Percentiles rank a stretch among this genome's conserved stretches.
These are phyloP conservation scores for Sapajus apella DNA, from an alignment of 2,113 vertebrate species.

Conservation along the genomic window DNA sequence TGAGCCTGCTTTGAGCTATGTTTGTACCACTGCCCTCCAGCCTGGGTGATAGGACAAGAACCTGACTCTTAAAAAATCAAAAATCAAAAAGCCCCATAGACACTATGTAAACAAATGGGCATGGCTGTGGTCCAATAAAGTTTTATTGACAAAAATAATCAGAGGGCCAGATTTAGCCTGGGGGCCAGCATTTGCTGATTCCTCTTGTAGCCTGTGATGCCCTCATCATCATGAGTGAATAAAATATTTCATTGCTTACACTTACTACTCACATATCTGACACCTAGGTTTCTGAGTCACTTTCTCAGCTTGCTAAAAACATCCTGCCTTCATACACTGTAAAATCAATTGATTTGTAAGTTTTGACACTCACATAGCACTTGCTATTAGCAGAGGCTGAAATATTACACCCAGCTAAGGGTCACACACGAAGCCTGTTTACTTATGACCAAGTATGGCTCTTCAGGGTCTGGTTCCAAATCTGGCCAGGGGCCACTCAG, in stretches of 20 bases:
- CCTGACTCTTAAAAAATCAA: too few relatives aligned
- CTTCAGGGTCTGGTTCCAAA: not conserved
- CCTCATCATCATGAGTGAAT: not conserved
- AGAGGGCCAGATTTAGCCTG: too few relatives aligned
- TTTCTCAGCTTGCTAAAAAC: not conserved
- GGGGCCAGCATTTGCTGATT: not conserved
- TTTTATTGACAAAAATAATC: not conserved
- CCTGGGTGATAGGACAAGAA: too few relatives aligned
- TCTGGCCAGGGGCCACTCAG: too few relatives aligned
- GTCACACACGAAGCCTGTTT: not conserved
- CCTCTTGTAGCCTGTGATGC: not conserved
- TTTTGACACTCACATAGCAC: accelerated
- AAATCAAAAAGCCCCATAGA: not conserved
- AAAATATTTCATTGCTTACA: not conserved
- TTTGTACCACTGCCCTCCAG: too few relatives aligned
- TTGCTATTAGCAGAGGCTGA: accelerated
- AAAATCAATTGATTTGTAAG: not conserved
- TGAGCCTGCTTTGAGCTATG: too few relatives aligned
- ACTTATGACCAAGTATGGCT: too few relatives aligned
- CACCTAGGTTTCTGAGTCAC: not conserved
- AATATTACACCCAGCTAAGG: accelerated
- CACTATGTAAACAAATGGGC: accelerated
- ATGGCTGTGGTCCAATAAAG: not conserved
- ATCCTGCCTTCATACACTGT: not conserved
- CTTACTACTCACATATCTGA: not conserved